phyloP scores from a whole-genome alignment of 2,888 invertebrate genomes.

The Petrolisthes cinctipes region DNA sequence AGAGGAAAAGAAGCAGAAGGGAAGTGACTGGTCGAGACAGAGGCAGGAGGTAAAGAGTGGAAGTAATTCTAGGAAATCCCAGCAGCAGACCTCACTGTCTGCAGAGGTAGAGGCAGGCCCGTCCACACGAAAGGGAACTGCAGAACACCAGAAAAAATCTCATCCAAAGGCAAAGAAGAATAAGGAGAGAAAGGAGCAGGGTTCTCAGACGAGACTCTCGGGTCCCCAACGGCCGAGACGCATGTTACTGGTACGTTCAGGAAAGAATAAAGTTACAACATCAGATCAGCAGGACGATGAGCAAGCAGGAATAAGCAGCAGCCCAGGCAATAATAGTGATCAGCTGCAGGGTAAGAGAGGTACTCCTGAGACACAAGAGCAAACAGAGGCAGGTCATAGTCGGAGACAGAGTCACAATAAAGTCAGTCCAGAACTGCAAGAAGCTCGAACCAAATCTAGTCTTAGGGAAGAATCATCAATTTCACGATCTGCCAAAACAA shows the following conservation, averaged over 20 bases:
- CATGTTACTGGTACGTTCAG: constrained; percentile 20
- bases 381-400: background rate
- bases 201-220: constrained; percentile 40
- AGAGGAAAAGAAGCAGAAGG: constrained; percentile 1
- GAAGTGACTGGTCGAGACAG: background rate
- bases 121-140: background rate
- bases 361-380: background rate
- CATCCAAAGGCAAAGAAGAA: background rate
- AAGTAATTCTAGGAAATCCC: background rate
- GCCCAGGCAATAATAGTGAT: background rate
- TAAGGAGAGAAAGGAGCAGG: constrained; percentile 38
- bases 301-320: background rate
- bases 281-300: background rate
- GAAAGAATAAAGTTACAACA: constrained; percentile 21
- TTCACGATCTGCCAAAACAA: background rate
- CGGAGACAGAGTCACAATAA: background rate
- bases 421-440: constrained; percentile 9
- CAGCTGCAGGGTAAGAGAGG: background rate
- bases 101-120: background rate
- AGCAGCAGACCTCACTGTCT: background rate
- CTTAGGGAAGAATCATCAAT: background rate
- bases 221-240: constrained; percentile 39
- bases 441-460: background rate
- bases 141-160: background rate
- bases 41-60: background rate